Evolutionary conservation across 2,113 vertebrate species (phyloP), one percentile per base, ranked within the genome.

Genomic region (Corythaixoides concolor): DNA sequence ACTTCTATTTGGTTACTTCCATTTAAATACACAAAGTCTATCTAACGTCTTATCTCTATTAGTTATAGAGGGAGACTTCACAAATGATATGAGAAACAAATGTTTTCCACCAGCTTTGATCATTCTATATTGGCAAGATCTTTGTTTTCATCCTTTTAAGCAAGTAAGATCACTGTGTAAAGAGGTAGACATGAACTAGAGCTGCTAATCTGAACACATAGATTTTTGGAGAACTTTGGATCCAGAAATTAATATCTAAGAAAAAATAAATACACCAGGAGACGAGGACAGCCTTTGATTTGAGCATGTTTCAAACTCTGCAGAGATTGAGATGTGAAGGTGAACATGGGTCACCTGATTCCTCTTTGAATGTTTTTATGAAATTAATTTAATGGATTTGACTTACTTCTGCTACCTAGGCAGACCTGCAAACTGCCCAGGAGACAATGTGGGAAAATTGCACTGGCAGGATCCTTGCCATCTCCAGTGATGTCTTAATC

Each of bases 11-110:
- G 33, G 20, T 89, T 85, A 63, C 47, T 80, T 77, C 23, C 32
- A 90, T 85, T 88, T 83, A 91, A 94, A 90, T 43, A 41, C 4
- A 43, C 52, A n/a, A 72, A 59, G 33, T 74, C 45, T 76, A 80
- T 92, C 87, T 90, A 35, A 84, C 33, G 72, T 73, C 63, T 82
- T 82, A 95, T 90, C 70, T 92, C n/a, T 47, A 19, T 43, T 88
- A 56, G 37, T 52, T 90, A 63, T 74, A 80, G 58, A 77, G 56
- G 20, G 22, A 93, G 52, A 90, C n/a, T 67, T 77, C 47, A 92
- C 37, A 93, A 91, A 88, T 77, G 2, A 67, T 94, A 95, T 81
- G 77, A 90, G 79, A 92, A 96, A 91, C 78, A 93, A 90, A 91
- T 92, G 70, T 93, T 94, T 96, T 74, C 72, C 50, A 59, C 47